Base-by-base conservation (phyloP, 2,113 vertebrate species). In the Syrrhaptes paradoxus region DNA sequence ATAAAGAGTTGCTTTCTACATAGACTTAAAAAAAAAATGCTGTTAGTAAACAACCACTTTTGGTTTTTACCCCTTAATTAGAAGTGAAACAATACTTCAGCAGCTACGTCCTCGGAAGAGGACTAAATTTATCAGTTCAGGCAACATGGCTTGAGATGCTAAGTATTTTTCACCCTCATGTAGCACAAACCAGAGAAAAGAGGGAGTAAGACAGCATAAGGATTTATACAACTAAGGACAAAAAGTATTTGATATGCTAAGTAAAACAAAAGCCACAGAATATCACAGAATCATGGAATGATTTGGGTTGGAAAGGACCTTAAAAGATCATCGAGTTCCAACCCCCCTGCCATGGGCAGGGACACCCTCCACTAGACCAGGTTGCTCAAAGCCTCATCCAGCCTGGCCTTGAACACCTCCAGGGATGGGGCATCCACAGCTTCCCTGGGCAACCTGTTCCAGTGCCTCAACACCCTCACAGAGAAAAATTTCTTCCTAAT, bases 121-220 rank as follows among this genome's bases (percentile, higher is more conserved):
- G 11, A 45, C 18, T 55, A 82, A 76, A 78, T 41, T 3, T 55
- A 46, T 43, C 14, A 26, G 11, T 41, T 84, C 29, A 68, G 10
- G 10, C 34, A 82, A 34, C 34, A 58, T 29, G 11, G 78, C 17
- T 38, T 75, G 13, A 52, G 28, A n/a, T 45, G 14, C 5, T 45
- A 2, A 13, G 61, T 45, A 31, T 20, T 28, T 11, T 22, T 2
- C 22, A 21, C 22, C 3, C 6, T 7, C 32, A 15, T 6, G 29
- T 0, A 57, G 36, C 2, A 49, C 12, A 77, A 5, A 62, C 19
- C 65, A 84, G 22, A 0, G 0, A 48, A 46, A 63, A 71, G 52
- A 59, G 5, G 25, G 10, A 89, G 21, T 22, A 52, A 46, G 9
- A 48, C 7, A 49, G 34, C 18, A 71, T 6, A 73, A 43, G 20